Conservation (phyloP, 1,140 invertebrate species). For the Telenomus remus region DNA sequence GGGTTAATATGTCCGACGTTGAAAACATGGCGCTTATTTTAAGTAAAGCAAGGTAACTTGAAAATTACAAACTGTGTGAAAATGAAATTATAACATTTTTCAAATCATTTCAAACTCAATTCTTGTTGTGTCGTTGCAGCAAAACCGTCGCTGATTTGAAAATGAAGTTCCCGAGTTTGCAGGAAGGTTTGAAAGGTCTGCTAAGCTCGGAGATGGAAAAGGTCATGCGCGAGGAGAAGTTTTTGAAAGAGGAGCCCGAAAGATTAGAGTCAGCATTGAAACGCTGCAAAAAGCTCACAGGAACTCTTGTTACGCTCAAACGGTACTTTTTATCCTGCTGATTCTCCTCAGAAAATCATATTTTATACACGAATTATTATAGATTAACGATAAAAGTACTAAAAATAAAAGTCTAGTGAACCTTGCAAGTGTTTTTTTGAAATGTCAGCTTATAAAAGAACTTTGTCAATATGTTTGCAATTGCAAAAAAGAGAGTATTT, state of each 20-base stretch:
- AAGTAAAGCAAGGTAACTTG: conserved; percentile 83
- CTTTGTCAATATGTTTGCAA: no score
- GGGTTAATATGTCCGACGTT: conserved; percentile 97
- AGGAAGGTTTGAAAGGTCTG: conserved; percentile 91
- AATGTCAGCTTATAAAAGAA: no score
- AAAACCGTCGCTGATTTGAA: conserved; percentile 97
- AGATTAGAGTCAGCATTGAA: conserved; percentile 91
- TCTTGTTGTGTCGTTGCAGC: conserved; percentile 70
- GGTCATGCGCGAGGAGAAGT: conserved; percentile 95
- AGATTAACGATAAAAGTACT: background rate
- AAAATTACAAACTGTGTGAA: conserved; percentile 2
- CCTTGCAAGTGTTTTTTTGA: no score
- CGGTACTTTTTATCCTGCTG: conserved; percentile 79
- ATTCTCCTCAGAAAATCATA: background rate
- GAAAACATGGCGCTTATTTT: conserved; percentile 96
- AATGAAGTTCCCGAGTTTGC: conserved; percentile 90
- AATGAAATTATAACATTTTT: background rate
- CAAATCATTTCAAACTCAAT: conserved; percentile 1
- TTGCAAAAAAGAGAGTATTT: no score
- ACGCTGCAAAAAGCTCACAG: conserved; percentile 96
- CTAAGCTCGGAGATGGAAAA: conserved; percentile 95
- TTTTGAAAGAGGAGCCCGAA: conserved; percentile 96
- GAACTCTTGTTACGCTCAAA: conserved; percentile 96
- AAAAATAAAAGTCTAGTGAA: background rate
- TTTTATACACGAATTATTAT: background rate